A percentile compares a stretch with the other conserved stretches of the same genome.
Evolutionary conservation across 1,140 invertebrate genomes (phyloP).

Genomic region (Stenopsyche tienmushanensis): DNA sequence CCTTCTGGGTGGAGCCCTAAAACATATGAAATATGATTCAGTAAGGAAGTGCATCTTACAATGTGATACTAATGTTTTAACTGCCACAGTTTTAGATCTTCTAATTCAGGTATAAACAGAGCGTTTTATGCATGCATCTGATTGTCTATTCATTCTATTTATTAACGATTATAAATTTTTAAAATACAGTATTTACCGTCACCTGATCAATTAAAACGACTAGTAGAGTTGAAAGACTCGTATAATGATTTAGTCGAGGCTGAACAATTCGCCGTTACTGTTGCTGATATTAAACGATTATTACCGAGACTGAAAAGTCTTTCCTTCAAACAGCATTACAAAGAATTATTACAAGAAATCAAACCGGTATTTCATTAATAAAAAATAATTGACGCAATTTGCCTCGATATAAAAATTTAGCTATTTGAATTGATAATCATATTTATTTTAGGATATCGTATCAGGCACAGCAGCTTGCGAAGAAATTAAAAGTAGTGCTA

Average conservation of each 20-base stretch:
- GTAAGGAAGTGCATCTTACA: conserved; percentile 81
- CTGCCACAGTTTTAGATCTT: conserved; percentile 78
- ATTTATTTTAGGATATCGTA: conserved; percentile 75
- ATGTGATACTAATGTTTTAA: conserved; percentile 83
- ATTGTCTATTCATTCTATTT: no score
- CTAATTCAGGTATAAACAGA: conserved; percentile 62
- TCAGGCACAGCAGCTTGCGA: conserved; percentile 93
- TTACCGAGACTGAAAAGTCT: conserved; percentile 85
- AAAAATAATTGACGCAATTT: conserved; percentile 10
- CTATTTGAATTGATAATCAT: background rate
- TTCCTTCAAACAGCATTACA: conserved; percentile 84
- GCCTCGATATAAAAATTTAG: background rate
- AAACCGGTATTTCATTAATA: conserved; percentile 73
- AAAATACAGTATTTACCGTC: conserved; percentile 78
- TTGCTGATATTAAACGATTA: conserved; percentile 86
- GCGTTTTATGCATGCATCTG: no score
- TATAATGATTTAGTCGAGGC: conserved; percentile 85
- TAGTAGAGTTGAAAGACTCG: conserved; percentile 76
- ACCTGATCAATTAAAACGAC: conserved; percentile 81
- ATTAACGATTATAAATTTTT: no score
- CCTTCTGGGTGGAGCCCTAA: conserved; percentile 83
- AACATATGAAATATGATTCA: conserved; percentile 84
- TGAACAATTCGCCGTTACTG: conserved; percentile 93
- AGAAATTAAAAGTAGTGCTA: conserved; percentile 86
- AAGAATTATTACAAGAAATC: conserved; percentile 67